phyloP scores from a whole-genome alignment of 2,888 invertebrate genomes.

The Eupithecia subumbrata region DNA sequence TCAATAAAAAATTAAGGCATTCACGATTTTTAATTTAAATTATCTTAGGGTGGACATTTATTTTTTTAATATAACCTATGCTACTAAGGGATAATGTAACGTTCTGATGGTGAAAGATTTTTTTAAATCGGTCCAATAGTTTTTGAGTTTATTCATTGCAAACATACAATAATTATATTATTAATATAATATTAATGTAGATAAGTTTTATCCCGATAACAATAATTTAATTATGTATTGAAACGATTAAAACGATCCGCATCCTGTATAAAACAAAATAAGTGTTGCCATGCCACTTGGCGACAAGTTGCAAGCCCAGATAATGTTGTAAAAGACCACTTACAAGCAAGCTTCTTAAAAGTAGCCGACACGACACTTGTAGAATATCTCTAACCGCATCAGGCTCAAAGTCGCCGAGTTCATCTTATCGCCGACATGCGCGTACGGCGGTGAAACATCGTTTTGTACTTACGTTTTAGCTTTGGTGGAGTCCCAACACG shows the following conservation, averaged over 20 bases:
- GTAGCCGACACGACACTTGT: conserved; percentile 10
- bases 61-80: too few species aligned
- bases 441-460: conserved; percentile 36
- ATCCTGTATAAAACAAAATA: not conserved
- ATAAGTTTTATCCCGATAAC: too few species aligned
- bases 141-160: too few species aligned
- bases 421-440: conserved; percentile 43
- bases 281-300: not conserved
- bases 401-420: conserved; percentile 23
- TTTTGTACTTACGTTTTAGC: conserved; percentile 20
- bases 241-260: not conserved
- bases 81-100: too few species aligned
- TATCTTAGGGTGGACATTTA: too few species aligned
- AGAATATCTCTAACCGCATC: not conserved
- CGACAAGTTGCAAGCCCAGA: conserved; percentile 6
- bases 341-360: conserved; percentile 7
- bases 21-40: too few species aligned
- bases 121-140: too few species aligned
- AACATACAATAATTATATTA: too few species aligned
- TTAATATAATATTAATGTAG: too few species aligned
- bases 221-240: not conserved
- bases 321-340: conserved; percentile 7
- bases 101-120: too few species aligned
- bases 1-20: too few species aligned
- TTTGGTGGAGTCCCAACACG: not conserved